These are phyloP conservation scores for Ectemnius cavifrons DNA, from an alignment of 2,888 invertebrate species.

Conservation along the genomic window DNA sequence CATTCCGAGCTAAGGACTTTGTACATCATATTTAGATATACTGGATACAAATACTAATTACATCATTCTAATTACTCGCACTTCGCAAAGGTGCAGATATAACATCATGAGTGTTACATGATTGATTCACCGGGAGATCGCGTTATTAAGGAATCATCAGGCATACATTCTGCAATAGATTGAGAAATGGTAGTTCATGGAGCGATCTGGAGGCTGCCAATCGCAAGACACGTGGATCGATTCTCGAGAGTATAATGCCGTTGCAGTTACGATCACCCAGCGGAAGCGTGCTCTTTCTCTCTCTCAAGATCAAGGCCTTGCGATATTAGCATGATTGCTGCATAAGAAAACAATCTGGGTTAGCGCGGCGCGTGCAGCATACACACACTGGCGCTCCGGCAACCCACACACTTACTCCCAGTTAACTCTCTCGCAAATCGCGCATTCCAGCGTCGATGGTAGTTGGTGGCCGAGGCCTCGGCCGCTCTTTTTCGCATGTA, in stretches of 20 bases:
- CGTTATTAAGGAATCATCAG: neutral
- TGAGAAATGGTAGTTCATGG: too few relatives aligned
- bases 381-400: neutral
- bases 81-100: neutral
- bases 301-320: slow-evolving; percentile 66
- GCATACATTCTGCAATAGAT: neutral
- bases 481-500: neutral
- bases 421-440: neutral
- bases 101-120: neutral
- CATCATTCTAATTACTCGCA: neutral
- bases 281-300: neutral
- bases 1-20: too few relatives aligned
- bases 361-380: slow-evolving; percentile 40
- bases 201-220: neutral
- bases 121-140: neutral
- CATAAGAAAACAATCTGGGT: slow-evolving; percentile 66
- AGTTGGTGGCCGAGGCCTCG: neutral
- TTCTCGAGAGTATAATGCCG: slow-evolving; percentile 16
- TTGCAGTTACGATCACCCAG: neutral
- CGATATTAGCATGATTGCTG: slow-evolving; percentile 63
- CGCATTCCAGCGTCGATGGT: neutral
- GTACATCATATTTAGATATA: neutral
- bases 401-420: neutral
- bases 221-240: slow-evolving; percentile 17
- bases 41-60: neutral